phyloP scores from a whole-genome alignment of 2,113 vertebrate species.

The Festucalex cinctus region DNA sequence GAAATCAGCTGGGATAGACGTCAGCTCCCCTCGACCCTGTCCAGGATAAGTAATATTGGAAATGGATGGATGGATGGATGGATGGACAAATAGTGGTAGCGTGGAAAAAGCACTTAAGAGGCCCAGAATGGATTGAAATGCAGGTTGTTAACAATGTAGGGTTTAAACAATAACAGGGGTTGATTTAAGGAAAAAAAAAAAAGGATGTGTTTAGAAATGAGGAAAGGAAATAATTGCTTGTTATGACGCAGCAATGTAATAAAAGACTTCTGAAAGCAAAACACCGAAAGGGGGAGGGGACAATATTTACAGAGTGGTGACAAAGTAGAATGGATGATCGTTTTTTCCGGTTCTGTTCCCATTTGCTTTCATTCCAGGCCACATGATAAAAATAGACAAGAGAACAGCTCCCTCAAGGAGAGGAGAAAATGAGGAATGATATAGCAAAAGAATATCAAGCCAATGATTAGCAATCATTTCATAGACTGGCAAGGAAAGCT shows the following conservation, averaged over 20 bases:
- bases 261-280: constrained; percentile 2
- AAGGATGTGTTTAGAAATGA: neutral
- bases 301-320: constrained; percentile 15
- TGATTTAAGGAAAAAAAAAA: neutral
- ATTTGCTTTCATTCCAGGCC: constrained; percentile 60
- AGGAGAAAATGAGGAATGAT: constrained; percentile 32
- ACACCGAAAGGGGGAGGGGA: constrained; percentile 5
- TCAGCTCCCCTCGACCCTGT: too few species aligned
- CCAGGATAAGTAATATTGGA: too few species aligned
- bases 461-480: constrained; percentile 27
- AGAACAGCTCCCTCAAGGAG: constrained; percentile 65
- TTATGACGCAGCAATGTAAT: constrained; percentile 4
- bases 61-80: too few species aligned
- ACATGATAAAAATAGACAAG: constrained; percentile 65
- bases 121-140: neutral
- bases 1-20: too few species aligned
- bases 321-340: constrained; percentile 25
- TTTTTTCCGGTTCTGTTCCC: constrained; percentile 12
- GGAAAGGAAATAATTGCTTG: neutral
- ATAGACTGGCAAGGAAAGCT: neutral
- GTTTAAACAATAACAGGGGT: constrained; percentile 22
- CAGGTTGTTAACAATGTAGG: neutral
- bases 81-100: neutral
- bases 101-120: neutral
- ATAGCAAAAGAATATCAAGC: constrained; percentile 28